A percentile compares a stretch with the other conserved stretches of the same genome.
These are phyloP conservation scores for Furnarius figulus DNA, from an alignment of 2,113 vertebrate genomes.

Conservation along the genomic window DNA sequence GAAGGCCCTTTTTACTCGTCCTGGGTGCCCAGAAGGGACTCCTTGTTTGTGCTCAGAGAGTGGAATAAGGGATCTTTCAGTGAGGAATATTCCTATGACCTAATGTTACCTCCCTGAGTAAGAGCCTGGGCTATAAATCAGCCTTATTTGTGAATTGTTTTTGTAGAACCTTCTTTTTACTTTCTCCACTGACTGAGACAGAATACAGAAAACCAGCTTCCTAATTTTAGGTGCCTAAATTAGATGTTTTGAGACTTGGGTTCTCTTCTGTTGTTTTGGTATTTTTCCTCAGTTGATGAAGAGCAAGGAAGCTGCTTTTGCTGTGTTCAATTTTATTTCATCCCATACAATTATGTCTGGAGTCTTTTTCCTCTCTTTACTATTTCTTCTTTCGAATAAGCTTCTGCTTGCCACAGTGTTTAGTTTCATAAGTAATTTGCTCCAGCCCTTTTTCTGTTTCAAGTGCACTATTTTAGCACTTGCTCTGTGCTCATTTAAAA, in stretches of 20 bases:
- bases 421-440: background rate
- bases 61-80: slow-evolving; percentile 53
- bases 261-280: background rate
- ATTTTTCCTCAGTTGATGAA: background rate
- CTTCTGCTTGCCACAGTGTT: background rate
- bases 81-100: slow-evolving; percentile 59
- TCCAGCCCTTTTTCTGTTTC: background rate
- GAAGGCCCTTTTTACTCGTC: background rate
- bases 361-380: background rate
- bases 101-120: slow-evolving; percentile 30
- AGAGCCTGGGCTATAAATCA: background rate
- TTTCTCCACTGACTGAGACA: background rate
- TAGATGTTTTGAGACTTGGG: background rate
- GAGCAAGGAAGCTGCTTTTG: background rate
- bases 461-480: background rate
- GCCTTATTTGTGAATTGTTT: slow-evolving; percentile 6
- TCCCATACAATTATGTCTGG: background rate
- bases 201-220: background rate
- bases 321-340: background rate
- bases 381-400: background rate
- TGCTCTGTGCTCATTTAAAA: background rate
- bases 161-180: background rate
- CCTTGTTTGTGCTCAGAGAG: slow-evolving; percentile 38
- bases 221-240: slow-evolving; percentile 42
- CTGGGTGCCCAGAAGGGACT: slow-evolving; percentile 16